Percentiles rank a stretch among this genome's conserved stretches.
Conservation (phyloP, 2,888 invertebrate species). For the Tipula confusa region DNA sequence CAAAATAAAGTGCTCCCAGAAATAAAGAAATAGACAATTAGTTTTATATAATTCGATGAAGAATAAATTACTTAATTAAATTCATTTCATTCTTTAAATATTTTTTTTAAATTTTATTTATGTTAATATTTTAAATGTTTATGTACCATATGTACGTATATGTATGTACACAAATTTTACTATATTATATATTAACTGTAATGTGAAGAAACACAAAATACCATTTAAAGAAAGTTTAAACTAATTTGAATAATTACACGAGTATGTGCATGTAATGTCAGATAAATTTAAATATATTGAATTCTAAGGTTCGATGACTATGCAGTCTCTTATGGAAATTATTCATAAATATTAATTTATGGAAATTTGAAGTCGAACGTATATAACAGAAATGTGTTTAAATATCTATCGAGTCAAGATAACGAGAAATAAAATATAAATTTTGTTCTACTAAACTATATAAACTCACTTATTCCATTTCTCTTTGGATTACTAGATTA, state of each 20-base stretch:
- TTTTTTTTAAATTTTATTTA: no score
- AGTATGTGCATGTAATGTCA: neutral
- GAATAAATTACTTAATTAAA: neutral
- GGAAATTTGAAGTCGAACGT: neutral
- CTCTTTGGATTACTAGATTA: neutral
- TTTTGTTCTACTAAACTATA: constrained; percentile 1
- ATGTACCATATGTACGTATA: neutral
- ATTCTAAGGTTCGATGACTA: neutral
- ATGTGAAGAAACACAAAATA: neutral
- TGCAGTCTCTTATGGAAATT: neutral
- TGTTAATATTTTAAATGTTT: neutral
- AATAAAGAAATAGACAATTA: neutral
- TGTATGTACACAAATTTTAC: neutral
- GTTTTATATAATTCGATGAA: neutral
- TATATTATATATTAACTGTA: neutral
- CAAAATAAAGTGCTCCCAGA: neutral
- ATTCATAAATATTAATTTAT: neutral
- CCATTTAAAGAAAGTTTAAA: neutral
- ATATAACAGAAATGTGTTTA: neutral
- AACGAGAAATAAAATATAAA: neutral
- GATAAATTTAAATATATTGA: neutral
- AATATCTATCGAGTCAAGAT: neutral
- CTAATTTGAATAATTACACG: neutral
- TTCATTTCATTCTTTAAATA: neutral
- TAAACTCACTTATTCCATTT: neutral